Conservation (phyloP, 2,113 vertebrate genomes). For the Balaenoptera acutorostrata region DNA sequence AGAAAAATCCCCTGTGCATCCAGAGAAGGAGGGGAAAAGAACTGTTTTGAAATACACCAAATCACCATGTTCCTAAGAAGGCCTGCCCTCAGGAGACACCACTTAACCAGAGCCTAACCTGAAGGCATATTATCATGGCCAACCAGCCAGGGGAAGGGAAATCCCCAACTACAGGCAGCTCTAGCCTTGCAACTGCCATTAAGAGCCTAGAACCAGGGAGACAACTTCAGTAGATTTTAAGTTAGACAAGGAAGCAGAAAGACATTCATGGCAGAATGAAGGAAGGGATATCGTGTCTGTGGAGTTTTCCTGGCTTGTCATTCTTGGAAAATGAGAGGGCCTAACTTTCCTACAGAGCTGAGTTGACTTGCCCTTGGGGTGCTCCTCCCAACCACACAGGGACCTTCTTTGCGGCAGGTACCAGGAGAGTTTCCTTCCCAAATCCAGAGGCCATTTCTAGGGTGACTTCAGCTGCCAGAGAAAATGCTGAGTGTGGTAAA, state of each 20-base stretch:
- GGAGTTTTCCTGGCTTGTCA: not conserved
- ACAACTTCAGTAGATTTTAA: not conserved
- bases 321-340: not conserved
- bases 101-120: too few relatives aligned
- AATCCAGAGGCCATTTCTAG: constrained; percentile 26
- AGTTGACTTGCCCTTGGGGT: not conserved
- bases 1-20: too few relatives aligned
- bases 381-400: not conserved
- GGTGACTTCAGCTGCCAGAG: not conserved
- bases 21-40: too few relatives aligned
- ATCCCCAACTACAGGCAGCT: too few relatives aligned
- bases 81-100: too few relatives aligned
- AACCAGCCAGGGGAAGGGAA: too few relatives aligned
- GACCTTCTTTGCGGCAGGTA: not conserved
- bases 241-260: not conserved
- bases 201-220: not conserved
- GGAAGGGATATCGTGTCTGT: not conserved
- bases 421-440: not conserved
- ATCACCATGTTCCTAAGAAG: too few relatives aligned
- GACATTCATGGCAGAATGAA: not conserved
- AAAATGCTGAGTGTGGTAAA: not conserved
- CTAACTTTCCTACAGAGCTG: not conserved
- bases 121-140: too few relatives aligned
- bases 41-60: too few relatives aligned
- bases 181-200: not conserved